Evolutionary conservation across 2,888 invertebrate genomes (phyloP).

Genomic region (Acleris sparsana): DNA sequence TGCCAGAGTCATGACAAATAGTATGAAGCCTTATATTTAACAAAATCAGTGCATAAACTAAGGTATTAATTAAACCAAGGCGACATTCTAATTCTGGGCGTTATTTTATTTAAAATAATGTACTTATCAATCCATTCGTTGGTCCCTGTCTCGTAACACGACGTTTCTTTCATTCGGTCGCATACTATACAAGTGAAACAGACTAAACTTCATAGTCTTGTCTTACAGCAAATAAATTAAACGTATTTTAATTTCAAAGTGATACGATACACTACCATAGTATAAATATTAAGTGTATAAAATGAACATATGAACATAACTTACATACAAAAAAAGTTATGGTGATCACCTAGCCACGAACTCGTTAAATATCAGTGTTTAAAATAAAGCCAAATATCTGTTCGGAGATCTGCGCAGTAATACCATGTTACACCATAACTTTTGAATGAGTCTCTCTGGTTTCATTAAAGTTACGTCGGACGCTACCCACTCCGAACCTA

Average conservation of each 20-base stretch:
- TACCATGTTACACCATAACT: conserved; percentile 18
- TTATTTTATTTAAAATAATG: no score
- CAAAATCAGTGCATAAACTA: no score
- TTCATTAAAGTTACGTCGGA: conserved; percentile 17
- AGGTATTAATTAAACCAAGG: no score
- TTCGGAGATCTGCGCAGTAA: conserved; percentile 6
- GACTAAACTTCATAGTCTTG: conserved; percentile 49
- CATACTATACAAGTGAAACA: conserved; percentile 46
- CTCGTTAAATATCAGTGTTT: conserved; percentile 19
- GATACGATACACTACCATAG: conserved; percentile 25
- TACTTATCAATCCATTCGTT: no score
- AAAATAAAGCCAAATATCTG: conserved; percentile 12
- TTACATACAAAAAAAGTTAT: conserved; percentile 28
- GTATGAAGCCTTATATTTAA: no score
- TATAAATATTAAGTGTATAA: conserved; percentile 36
- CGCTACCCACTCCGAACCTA: conserved; percentile 5
- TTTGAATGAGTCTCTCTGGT: conserved; percentile 25
- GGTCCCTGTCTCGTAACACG: no score
- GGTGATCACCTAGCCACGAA: conserved; percentile 26
- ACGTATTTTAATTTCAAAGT: conserved; percentile 43
- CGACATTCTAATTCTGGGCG: no score
- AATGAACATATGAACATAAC: conserved; percentile 31
- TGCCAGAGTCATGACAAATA: no score
- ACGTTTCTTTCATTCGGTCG: neutral
- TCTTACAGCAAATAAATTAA: conserved; percentile 58